Evolutionary conservation across 1,140 invertebrate genomes (phyloP).

Genomic region (Chironomus striatipennis): DNA sequence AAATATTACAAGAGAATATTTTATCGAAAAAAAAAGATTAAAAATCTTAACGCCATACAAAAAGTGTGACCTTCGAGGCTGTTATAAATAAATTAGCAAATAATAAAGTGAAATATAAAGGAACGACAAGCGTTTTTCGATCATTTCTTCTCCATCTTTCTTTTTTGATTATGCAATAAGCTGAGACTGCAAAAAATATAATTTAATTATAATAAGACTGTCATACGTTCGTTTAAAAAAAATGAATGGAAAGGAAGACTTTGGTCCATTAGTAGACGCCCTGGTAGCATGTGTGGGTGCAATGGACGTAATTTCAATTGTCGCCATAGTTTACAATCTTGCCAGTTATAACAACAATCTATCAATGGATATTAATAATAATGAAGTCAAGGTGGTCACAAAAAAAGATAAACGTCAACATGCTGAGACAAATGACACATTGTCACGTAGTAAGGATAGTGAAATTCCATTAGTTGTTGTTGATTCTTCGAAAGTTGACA

Average conservation of each 20-base stretch:
- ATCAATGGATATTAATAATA: neutral
- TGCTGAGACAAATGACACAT: neutral
- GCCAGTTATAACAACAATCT: neutral
- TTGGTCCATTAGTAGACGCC: constrained; percentile 17
- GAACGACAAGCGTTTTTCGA: neutral
- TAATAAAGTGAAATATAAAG: neutral
- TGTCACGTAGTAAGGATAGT: neutral
- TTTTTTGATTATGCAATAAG: constrained; percentile 19
- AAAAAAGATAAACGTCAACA: neutral
- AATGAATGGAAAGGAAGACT: neutral
- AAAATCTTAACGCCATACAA: neutral
- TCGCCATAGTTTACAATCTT: neutral
- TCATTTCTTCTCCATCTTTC: neutral
- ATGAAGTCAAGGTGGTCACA: neutral
- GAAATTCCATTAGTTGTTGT: neutral
- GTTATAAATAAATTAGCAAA: neutral
- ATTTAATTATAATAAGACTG: too few species aligned
- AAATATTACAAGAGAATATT: neutral
- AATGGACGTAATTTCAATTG: neutral
- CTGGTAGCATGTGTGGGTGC: neutral
- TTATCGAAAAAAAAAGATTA: neutral
- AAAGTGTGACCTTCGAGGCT: neutral
- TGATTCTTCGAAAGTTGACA: neutral
- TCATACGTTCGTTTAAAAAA: too few species aligned
- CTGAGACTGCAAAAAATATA: neutral